Evolutionary conservation across 2,888 invertebrate species (phyloP).

Genomic region (Acleris laterana): DNA sequence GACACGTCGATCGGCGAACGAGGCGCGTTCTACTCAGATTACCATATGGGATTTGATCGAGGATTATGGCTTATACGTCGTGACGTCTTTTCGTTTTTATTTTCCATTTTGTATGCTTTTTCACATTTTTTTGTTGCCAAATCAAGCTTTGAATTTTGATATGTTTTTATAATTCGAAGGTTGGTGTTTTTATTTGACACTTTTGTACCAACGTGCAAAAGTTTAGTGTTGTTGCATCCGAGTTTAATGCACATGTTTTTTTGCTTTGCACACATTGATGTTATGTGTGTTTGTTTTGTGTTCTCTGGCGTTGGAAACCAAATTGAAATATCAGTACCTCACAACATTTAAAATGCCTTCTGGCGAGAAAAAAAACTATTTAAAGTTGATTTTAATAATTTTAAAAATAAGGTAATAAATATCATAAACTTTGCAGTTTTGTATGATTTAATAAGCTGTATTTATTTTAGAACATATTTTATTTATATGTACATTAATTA

Average conservation of each 20-base stretch:
- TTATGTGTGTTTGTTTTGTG: conserved; percentile 56
- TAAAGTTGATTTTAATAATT: too few species aligned
- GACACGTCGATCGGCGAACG: conserved; percentile 46
- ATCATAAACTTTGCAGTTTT: too few species aligned
- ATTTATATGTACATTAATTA: too few species aligned
- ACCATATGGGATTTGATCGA: conserved; percentile 93
- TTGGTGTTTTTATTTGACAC: neutral
- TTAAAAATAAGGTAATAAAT: too few species aligned
- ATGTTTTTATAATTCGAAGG: conserved; percentile 3
- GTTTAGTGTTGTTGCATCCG: conserved; percentile 37
- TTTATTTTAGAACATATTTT: too few species aligned
- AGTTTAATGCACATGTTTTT: conserved; percentile 58
- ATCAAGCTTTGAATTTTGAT: conserved; percentile 19
- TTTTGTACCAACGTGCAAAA: conserved; percentile 22
- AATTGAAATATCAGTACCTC: neutral
- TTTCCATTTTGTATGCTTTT: conserved; percentile 42
- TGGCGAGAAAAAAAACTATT: too few species aligned
- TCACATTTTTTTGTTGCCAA: conserved; percentile 27
- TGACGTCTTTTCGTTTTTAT: conserved; percentile 70
- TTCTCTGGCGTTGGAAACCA: conserved; percentile 48
- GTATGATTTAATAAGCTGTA: too few species aligned
- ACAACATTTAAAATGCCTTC: neutral
- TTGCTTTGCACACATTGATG: conserved; percentile 67
- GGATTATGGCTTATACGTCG: conserved; percentile 72
- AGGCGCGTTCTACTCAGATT: conserved; percentile 88